Evolutionary conservation across 2,888 invertebrate species (phyloP), one percentile per base, ranked within the genome.

Genomic region (Lymantria dispar): DNA sequence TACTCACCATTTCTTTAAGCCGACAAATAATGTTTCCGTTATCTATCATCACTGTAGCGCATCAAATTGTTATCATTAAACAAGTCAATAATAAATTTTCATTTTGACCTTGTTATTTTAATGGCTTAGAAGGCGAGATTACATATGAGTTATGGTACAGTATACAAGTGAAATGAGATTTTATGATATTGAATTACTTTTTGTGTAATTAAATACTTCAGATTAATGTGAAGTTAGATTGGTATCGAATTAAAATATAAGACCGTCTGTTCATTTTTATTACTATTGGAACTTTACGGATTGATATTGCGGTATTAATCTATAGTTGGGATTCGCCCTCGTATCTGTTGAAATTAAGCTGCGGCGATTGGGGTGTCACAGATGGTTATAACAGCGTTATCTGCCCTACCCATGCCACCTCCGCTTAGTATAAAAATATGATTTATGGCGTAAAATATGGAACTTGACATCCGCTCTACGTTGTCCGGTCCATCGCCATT

Each of bases 291-390:
- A 61, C 57, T 70, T 76, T 75, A 76, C 70, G 71, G 70, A 68
- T 68, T 63, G 76, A 83, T 80, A 76, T 75, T 73, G 72, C 74
- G 64, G 72, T 78, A 84, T 84, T 83, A 83, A 81, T 33, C 8
- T 10, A 10, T 84, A 81, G 76, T 79, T 74, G 71, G 73, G 82
- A 81, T 81, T 78, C 79, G 71, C 80, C 83, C 80, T 83, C 72
- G 74, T 80, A 85, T 85, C 80, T 84, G 81, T 78, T 72, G 81
- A 83, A 86, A 88, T 87, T 83, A 87, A 85, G 78, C 78, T 73
- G 76, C 75, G 74, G 79, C 78, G 66, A 83, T 83, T 83, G 85
- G 87, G 85, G 84, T 83, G 87, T 76, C 87, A 69, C 90, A 90
- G 87, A 87, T 90, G 89, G 83, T 65, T 67, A 74, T 87, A 87